Base-by-base conservation (phyloP, 2,888 invertebrate species). In the Seira musarum region DNA sequence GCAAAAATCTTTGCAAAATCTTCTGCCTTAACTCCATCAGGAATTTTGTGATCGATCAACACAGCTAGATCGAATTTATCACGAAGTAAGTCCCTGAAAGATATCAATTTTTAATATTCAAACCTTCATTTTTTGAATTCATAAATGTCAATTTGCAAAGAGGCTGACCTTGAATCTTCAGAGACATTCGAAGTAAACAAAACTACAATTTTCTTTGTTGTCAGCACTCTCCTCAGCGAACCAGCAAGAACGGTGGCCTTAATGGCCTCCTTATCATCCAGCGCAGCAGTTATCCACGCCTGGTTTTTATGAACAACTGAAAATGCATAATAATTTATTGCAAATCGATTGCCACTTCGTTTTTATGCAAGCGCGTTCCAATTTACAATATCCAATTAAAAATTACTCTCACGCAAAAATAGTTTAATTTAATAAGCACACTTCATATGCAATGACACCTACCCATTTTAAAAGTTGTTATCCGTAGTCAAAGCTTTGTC, bases 191-290 rank as follows among this genome's bases (percentile, higher is more conserved):
- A 15, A 0, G 80, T 70, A 40, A 65, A 66, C 3, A 80, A 30
- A 17, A 65, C 66, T 1, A 75, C 78, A 40, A 78, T 61, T 72
- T 78, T 78, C 61, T 64, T 76, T 30, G 76, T 68, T n/a, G 81
- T 81, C 17, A 72, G 15, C 1, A 53, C 60, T 6, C 77, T n/a
- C 13, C 81, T 24, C n/a, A 77, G 40, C 0, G 77, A 77, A 17
- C 70, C 21, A 13, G 70, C 77, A 13, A 77, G 22, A 15, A 70
- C 65, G 40, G 65, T 30, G 5, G 77, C 77, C 25, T 68, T 68
- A 30, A 53, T 68, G 5, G 25, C 53, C 8, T 67, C 66, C 0
- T 13, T 57, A 53, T 68, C 68, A 17, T 68, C 25, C 8, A 68
- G 25, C 3, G 57, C 68, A 8, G 68, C 19, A 1, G 53, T 68